Conservation (phyloP, 2,113 vertebrate species). For the Bujurquina vittata region DNA sequence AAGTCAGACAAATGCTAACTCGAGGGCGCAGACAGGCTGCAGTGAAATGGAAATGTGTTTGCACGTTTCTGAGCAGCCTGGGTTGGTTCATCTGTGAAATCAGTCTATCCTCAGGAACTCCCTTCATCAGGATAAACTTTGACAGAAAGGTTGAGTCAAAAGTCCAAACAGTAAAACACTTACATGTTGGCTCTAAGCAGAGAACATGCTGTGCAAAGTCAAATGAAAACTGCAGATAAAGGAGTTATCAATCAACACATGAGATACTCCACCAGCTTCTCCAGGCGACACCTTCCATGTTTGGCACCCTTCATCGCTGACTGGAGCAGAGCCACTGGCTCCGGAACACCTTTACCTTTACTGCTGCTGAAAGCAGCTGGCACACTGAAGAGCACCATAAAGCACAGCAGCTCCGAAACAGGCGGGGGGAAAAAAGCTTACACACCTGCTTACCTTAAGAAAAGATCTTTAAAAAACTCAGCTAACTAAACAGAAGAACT, state of each 20-base stretch:
- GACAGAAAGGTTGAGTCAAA: background rate
- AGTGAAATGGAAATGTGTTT: background rate
- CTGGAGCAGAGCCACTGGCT: background rate
- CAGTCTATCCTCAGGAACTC: background rate
- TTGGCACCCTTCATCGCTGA: background rate
- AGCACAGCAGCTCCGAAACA: background rate
- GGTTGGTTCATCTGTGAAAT: background rate
- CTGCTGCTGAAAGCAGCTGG: background rate
- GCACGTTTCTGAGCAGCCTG: background rate
- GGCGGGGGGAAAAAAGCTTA: too few relatives aligned
- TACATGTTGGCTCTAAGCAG: too few relatives aligned
- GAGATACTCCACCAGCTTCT: background rate
- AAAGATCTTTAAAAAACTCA: background rate
- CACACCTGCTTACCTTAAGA: background rate
- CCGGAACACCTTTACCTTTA: background rate
- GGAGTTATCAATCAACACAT: background rate
- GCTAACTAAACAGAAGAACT: background rate
- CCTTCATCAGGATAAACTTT: background rate
- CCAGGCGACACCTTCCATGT: background rate
- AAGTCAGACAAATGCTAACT: constrained; percentile 21
- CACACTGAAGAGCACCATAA: too few relatives aligned
- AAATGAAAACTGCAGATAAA: background rate
- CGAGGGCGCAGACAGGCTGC: background rate
- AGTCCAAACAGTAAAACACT: background rate
- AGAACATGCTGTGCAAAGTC: background rate